Base-by-base conservation (phyloP, 2,888 invertebrate species). In the Morpho achilles region DNA sequence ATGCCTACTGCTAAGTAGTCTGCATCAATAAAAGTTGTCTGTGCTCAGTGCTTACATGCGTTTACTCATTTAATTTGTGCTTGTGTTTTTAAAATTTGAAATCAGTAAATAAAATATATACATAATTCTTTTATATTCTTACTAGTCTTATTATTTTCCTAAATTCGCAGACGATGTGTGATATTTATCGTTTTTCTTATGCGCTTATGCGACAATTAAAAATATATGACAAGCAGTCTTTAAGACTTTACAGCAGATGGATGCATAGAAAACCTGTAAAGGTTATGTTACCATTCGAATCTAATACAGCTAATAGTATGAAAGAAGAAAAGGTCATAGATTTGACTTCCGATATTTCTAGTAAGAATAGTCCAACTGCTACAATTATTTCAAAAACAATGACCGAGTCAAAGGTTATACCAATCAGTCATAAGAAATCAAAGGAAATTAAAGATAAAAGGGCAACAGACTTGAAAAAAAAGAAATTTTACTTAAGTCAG, bases 241-340 rank as follows among this genome's bases (percentile, higher is more conserved):
- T 71, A 58, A 80, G 84, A 72, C 79, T 75, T 69, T 87, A 87
- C 64, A 72, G 79, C 9, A 84, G 92, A 68, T 93, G 92, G 92
- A 65, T 77, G 61, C 90, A 91, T 68, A 91, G 94, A 57, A 81
- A 72, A 58, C 93, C 93, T 23, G 75, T 77, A 39, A 89, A 85
- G 69, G 89, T 93, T 47, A 68, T 91, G 41, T 80, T 93, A 54
- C 90, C 92, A 10, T 90, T 91, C 64, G 80, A 81, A 65, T 69
- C 76, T 8, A 73, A 74, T 43, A 63, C 74, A 3, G 76, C 82
- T 63, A 67, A 68, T 8, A 71, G 60, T 56, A 72, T 89, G 5
- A 88, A 82, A 70, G 78, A 82, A 65, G 90, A 91, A 67, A 84
- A 81, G 60, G 64, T 91, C 2, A 89, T 91, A 45, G 76, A 79